Evolutionary conservation across 2,113 vertebrate genomes (phyloP).

Genomic region (Monarcha castaneiventris): DNA sequence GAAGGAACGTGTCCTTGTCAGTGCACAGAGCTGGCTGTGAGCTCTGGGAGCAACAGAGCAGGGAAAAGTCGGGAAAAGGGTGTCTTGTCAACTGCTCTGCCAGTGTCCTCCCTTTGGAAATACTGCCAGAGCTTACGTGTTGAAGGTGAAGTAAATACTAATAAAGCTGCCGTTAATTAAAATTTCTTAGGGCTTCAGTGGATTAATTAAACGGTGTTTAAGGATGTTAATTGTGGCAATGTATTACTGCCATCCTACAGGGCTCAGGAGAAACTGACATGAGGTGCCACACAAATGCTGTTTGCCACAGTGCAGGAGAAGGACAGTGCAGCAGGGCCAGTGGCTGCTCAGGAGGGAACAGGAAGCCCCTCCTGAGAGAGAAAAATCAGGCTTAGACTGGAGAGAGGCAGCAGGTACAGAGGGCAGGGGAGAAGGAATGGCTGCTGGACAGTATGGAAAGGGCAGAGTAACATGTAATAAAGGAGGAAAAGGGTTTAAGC

Average conservation of each 20-base stretch:
- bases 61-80: not conserved
- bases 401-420: not conserved
- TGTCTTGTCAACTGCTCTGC: not conserved
- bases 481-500: not conserved
- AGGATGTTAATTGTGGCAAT: not conserved
- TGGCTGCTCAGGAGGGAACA: not conserved
- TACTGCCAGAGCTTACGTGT: not conserved
- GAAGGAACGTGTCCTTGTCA: not conserved
- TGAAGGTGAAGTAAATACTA: slow-evolving; percentile 25
- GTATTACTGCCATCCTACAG: not conserved
- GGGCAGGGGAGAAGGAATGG: not conserved
- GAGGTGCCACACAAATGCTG: not conserved
- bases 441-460: not conserved
- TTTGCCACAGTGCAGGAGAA: not conserved
- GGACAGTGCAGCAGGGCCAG: not conserved
- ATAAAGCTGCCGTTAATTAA: slow-evolving; percentile 25
- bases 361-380: not conserved
- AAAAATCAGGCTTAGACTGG: not conserved
- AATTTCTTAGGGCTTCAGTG: not conserved
- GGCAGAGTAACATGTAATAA: not conserved
- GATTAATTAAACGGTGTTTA: slow-evolving; percentile 18
- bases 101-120: not conserved
- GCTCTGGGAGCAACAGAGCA: not conserved
- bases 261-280: not conserved
- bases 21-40: not conserved